Conservation (phyloP, 2,888 invertebrate species). For the Colostygia pectinataria region DNA sequence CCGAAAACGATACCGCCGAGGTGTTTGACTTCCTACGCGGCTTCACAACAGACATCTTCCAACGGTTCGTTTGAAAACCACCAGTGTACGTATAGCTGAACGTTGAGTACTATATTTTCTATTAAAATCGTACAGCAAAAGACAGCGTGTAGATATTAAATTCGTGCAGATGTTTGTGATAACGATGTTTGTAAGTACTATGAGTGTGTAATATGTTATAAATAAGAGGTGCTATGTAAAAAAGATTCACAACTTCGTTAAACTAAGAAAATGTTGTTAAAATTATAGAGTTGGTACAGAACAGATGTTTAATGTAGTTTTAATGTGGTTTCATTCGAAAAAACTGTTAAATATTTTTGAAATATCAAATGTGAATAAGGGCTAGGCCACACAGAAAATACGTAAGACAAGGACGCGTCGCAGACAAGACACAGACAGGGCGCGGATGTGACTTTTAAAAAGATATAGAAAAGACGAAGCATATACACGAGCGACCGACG, state of each 20-base stretch:
- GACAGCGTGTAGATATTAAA: slow-evolving; percentile 12
- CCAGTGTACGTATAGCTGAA: slow-evolving; percentile 20
- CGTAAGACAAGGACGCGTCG: too few species aligned
- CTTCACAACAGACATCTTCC: slow-evolving; percentile 70
- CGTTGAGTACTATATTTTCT: slow-evolving; percentile 14
- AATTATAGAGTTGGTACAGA: slow-evolving; percentile 11
- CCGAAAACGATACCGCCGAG: slow-evolving; percentile 58
- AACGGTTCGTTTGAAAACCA: slow-evolving; percentile 59
- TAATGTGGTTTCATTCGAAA: slow-evolving; percentile 23
- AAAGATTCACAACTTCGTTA: slow-evolving; percentile 15
- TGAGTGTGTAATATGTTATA: slow-evolving; percentile 8
- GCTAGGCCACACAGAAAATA: too few species aligned
- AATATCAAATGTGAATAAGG: slow-evolving; percentile 26
- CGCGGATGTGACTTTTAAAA: too few species aligned
- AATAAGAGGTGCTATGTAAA: slow-evolving; percentile 22
- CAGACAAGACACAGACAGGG: too few species aligned
- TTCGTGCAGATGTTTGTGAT: slow-evolving; percentile 9
- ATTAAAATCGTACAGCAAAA: slow-evolving; percentile 15
- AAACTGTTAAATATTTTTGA: slow-evolving; percentile 19
- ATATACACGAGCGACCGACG: too few species aligned
- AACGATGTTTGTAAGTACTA: slow-evolving; percentile 14
- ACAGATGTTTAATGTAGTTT: slow-evolving; percentile 24
- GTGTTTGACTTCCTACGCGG: slow-evolving; percentile 70
- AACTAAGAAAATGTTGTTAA: slow-evolving; percentile 5
- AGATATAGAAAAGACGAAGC: too few species aligned